A percentile compares a stretch with the other conserved stretches of the same genome.
Evolutionary conservation across 2,888 invertebrate genomes (phyloP).

Genomic region (Ceramica pisi): DNA sequence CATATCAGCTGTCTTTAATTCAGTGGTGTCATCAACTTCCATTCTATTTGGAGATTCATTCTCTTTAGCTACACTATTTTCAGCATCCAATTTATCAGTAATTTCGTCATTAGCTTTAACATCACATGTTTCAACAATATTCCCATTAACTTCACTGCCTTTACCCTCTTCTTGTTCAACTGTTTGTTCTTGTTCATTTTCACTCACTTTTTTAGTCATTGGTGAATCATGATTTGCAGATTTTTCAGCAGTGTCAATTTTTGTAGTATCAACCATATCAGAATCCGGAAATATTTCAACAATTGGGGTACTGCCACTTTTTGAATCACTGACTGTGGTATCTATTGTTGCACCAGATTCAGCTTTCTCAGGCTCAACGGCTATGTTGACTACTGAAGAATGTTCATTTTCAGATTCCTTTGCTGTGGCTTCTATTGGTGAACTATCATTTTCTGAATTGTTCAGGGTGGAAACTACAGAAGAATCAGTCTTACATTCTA

Average conservation of each 20-base stretch:
- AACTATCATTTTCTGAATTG: not conserved
- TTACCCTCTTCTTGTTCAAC: not conserved
- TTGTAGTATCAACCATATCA: not conserved
- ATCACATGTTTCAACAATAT: not conserved
- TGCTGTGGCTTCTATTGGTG: not conserved
- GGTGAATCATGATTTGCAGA: not conserved
- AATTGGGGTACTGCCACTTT: not conserved
- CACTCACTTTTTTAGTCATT: not conserved
- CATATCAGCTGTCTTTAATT: conserved; percentile 10
- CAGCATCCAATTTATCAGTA: not conserved
- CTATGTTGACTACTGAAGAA: not conserved
- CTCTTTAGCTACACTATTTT: conserved; percentile 13
- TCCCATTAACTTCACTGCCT: conserved; percentile 1
- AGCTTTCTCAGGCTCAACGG: not conserved
- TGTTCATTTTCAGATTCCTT: not conserved
- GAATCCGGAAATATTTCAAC: not conserved
- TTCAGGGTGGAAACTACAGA: not conserved
- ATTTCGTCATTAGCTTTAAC: not conserved
- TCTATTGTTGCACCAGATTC: not conserved
- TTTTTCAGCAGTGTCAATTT: not conserved
- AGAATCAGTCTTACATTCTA: not conserved
- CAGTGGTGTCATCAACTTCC: conserved; percentile 34
- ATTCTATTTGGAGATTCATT: conserved; percentile 34
- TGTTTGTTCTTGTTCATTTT: not conserved
- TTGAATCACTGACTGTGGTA: conserved; percentile 9